Evolutionary conservation across 2,888 invertebrate genomes (phyloP).

Genomic region (Scaptomyza reducta): DNA sequence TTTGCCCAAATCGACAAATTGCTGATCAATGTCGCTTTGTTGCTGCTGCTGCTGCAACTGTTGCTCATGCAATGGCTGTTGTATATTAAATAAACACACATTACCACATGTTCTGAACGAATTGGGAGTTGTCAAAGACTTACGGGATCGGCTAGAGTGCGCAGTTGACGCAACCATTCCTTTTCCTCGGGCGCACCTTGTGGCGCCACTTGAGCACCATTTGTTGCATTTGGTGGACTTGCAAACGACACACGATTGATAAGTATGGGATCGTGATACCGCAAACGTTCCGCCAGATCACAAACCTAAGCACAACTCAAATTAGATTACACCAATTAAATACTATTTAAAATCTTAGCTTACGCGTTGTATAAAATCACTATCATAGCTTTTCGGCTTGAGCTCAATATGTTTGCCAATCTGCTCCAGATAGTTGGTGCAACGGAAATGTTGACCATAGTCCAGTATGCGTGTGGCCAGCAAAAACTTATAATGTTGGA

Average conservation of each 20-base stretch:
- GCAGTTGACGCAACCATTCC: conserved; percentile 83
- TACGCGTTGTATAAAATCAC: conserved; percentile 66
- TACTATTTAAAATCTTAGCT: not conserved
- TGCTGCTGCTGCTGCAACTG: conserved; percentile 41
- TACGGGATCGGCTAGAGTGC: conserved; percentile 69
- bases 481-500: conserved; percentile 94
- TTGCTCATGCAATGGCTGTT: conserved; percentile 51
- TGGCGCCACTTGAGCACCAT: conserved; percentile 28
- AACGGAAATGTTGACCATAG: conserved; percentile 90
- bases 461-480: conserved; percentile 91
- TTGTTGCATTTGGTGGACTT: conserved; percentile 63
- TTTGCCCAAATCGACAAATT: conserved; percentile 83
- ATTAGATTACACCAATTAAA: not conserved
- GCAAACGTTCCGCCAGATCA: conserved; percentile 87
- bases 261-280: conserved; percentile 88
- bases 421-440: conserved; percentile 89
- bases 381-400: conserved; percentile 57
- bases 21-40: conserved; percentile 80
- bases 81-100: not conserved
- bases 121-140: not conserved
- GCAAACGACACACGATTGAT: conserved; percentile 71
- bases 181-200: conserved; percentile 73
- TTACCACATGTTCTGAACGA: not conserved
- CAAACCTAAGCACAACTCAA: conserved; percentile 79
- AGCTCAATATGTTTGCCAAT: conserved; percentile 88